Percentiles rank a stretch among this genome's conserved stretches.
These are phyloP conservation scores for Acrocephalus arundinaceus DNA, from an alignment of 2,113 vertebrate species.

Conservation along the genomic window DNA sequence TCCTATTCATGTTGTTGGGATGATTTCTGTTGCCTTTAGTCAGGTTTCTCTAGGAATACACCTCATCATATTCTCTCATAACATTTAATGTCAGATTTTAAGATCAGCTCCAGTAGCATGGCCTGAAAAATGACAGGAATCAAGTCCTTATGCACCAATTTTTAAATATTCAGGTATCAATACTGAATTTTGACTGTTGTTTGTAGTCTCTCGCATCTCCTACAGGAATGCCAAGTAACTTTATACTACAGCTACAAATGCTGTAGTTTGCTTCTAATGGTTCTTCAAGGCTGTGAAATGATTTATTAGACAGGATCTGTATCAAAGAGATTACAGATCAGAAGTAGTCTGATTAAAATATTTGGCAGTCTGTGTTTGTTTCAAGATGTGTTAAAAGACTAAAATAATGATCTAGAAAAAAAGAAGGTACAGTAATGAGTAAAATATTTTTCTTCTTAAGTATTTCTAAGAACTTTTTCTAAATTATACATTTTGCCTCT, in stretches of 20 bases:
- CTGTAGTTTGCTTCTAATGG: neutral
- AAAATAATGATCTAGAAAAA: neutral
- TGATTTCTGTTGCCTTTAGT: neutral
- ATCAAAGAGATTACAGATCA: neutral
- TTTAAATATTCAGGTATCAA: neutral
- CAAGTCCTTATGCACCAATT: neutral
- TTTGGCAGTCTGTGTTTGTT: constrained; percentile 6
- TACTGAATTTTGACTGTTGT: neutral
- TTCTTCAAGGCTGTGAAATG: neutral
- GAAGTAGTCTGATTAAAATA: neutral
- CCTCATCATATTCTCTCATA: neutral
- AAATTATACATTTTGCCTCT: neutral
- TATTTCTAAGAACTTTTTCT: neutral
- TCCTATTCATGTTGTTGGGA: neutral
- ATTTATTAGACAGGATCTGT: neutral
- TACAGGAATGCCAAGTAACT: neutral
- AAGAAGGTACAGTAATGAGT: neutral
- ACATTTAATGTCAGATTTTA: neutral
- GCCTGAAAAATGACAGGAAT: neutral
- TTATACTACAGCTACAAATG: neutral
- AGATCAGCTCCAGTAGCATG: neutral
- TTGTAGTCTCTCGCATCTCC: neutral
- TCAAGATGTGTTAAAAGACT: neutral
- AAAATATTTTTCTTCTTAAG: neutral
- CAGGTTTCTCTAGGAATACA: neutral